Base-by-base conservation (phyloP, 2,797 vertebrate genomes). In the Acanthiza pusilla region DNA sequence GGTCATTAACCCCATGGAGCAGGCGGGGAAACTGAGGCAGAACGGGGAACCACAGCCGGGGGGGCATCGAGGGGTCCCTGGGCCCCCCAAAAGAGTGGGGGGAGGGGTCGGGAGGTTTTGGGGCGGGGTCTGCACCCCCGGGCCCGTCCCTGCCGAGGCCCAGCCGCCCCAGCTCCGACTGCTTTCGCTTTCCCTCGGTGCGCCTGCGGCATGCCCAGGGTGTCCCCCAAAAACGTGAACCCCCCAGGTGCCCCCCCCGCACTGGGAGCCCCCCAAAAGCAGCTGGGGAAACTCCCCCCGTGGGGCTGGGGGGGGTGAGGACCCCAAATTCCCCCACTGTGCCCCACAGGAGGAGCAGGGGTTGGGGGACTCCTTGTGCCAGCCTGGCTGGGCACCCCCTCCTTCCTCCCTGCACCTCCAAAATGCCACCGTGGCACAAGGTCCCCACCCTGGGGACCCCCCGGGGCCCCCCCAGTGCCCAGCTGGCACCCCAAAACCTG, bases 11-110 rank as follows among this genome's bases (percentile, higher is more conserved):
- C 27, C 43, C n/a, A 4, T 5, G 0, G 11, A 30, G n/a, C 51
- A 50, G 51, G 9, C 22, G 60, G 79, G 88, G 70, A 80, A 80
- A 88, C 92, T 57, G 88, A 88, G 89, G 88, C 88, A 75, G 42
- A 16, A 7, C 0, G 1, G 25, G n/a, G 9, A 25, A 55, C 21
- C 9, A 8, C 0, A 2, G 32, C n/a, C 16, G 34, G 34, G 58
- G 3, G 50, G 16, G 36, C 29, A 13, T 7, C 4, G 43, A 20
- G 48, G 43, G n/a, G 17, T 10, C 23, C 26, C 34, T 19, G 29
- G 5, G 34, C 34, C 34, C 62, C 17, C 6, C 23, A n/a, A 2
- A 2, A 2, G 2, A 5, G 5, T 22, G 11, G 5, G 5, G 6
- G 11, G 9, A 7, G 26, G 34, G 6, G 2, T 5, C 1, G 9